phyloP scores from a whole-genome alignment of 2,888 invertebrate species.

The Trichogramma dendrolimi region DNA sequence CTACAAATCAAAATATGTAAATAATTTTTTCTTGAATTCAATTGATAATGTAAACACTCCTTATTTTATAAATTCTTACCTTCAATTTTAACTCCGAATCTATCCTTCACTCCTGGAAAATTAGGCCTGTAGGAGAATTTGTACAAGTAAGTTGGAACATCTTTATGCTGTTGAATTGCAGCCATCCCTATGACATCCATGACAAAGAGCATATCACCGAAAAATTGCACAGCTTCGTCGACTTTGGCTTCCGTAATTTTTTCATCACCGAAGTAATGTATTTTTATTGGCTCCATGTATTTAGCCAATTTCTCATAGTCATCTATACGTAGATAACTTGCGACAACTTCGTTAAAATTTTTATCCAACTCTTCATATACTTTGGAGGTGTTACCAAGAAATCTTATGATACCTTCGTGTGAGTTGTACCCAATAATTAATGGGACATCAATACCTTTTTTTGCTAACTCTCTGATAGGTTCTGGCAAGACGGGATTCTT shows the following conservation, averaged over 20 bases:
- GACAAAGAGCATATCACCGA: constrained; percentile 56
- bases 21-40: neutral
- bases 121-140: constrained; percentile 56
- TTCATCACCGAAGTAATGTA: constrained; percentile 55
- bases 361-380: constrained; percentile 31
- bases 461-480: constrained; percentile 41
- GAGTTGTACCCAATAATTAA: constrained; percentile 55
- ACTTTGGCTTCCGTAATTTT: constrained; percentile 43
- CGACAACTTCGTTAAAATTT: constrained; percentile 48
- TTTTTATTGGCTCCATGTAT: constrained; percentile 47
- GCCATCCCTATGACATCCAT: constrained; percentile 52
- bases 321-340: constrained; percentile 45
- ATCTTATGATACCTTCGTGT: constrained; percentile 53
- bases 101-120: constrained; percentile 16
- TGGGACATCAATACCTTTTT: constrained; percentile 52
- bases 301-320: constrained; percentile 38
- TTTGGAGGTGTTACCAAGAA: constrained; percentile 8
- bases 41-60: neutral
- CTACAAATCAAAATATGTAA: constrained; percentile 38
- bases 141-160: constrained; percentile 56
- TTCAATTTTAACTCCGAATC: constrained; percentile 17
- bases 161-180: constrained; percentile 49
- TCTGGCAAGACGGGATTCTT: constrained; percentile 37
- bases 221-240: constrained; percentile 54
- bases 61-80: constrained; percentile 9